Conservation (phyloP, 1,140 invertebrate species). For the Glossosoma conforme region DNA sequence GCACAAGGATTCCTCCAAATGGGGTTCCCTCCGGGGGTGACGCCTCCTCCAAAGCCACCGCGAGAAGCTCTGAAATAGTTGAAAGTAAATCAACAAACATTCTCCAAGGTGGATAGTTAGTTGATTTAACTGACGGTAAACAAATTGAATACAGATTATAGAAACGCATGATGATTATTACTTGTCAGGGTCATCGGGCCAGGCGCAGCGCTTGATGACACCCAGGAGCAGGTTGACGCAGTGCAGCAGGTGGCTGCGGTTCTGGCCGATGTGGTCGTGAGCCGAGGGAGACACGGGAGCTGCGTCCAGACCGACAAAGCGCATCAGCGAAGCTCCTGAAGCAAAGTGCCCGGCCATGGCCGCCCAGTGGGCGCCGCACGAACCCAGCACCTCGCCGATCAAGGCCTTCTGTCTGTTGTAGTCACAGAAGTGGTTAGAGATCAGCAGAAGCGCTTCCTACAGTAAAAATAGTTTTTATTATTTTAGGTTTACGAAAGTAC, state of each 20-base stretch:
- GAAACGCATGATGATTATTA: no score
- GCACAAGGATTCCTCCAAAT: constrained; percentile 81
- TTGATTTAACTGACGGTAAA: no score
- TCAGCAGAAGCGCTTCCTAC: constrained; percentile 69
- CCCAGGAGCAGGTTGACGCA: constrained; percentile 73
- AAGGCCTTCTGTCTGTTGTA: constrained; percentile 79
- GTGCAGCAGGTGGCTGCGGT: constrained; percentile 53
- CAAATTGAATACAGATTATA: no score
- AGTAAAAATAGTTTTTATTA: constrained; percentile 17
- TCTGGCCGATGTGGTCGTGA: constrained; percentile 39
- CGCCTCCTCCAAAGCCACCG: constrained; percentile 75
- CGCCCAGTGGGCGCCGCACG: constrained; percentile 54
- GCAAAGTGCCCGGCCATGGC: constrained; percentile 56
- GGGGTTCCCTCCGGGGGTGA: constrained; percentile 69
- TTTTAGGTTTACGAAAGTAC: neutral
- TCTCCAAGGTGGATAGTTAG: neutral
- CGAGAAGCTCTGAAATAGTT: constrained; percentile 58
- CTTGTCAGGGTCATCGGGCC: constrained; percentile 73
- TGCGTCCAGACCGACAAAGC: constrained; percentile 71
- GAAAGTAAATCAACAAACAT: no score
- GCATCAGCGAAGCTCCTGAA: constrained; percentile 64
- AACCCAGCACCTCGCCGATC: constrained; percentile 65
- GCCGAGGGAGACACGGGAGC: constrained; percentile 52
- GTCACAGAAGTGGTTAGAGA: constrained; percentile 86
- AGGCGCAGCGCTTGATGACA: constrained; percentile 78